Evolutionary conservation across 2,888 invertebrate species (phyloP), one percentile per base, ranked within the genome.

Genomic region (Clunio marinus): DNA sequence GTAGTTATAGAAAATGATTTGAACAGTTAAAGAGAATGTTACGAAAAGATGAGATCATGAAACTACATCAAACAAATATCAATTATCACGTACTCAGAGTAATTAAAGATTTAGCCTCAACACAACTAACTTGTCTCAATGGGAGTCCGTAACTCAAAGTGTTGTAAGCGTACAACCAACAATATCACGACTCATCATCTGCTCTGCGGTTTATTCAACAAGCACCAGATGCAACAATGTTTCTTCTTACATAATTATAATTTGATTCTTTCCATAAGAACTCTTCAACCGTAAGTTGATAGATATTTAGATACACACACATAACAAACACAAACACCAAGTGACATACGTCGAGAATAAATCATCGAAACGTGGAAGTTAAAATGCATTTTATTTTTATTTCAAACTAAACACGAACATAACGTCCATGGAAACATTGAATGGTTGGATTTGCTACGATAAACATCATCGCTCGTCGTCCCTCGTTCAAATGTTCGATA

Each of bases 71-170:
- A 41, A 41, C n/a, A n/a, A 8, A 20, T 17, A 51, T 51, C 51
- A 51, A 51, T 51, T 51, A 51, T 17, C 51, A 51, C 51, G 22
- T 22, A 22, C 51, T 51, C 51, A 51, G 22, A 22, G 17, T 20
- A 51, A 51, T 51, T 51, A 51, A 17, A 51, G 8, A 20, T 2
- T 17, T 7, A 2, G 2, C 41, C n/a, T 41, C 10, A 41, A 10
- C 41, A 5, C 41, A 10, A n/a, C 10, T 41, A 41, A 41, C 41
- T 5, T 3, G n/a, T 41, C 10, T 32, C 10, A 10, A 41, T n/a
- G n/a, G 41, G 41, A 41, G n/a, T 2, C 41, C n/a, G 41, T n/a
- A 41, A 41, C 41, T n/a, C 41, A 13, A 10, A n/a, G 41, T 15
- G 41, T 41, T n/a, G n/a, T n/a, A n/a, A n/a, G 41, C 3, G 41